phyloP scores from a whole-genome alignment of 2,888 invertebrate genomes.

The Nowickia ferox region DNA sequence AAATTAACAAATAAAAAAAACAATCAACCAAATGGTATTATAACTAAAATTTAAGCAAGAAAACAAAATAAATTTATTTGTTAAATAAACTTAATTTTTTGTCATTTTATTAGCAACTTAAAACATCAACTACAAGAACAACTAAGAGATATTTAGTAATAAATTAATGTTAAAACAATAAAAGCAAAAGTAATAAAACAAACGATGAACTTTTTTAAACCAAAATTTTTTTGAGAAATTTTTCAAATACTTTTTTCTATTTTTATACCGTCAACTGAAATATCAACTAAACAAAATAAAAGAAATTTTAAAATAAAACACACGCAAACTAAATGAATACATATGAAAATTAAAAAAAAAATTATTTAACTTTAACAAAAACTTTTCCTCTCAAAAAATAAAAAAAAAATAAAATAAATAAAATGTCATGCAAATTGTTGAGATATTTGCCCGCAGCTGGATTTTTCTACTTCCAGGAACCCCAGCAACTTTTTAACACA shows the following conservation, averaged over 20 bases:
- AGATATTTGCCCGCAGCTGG: not conserved
- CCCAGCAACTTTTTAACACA: not conserved
- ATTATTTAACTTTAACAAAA: slow-evolving; percentile 15
- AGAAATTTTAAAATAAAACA: not conserved
- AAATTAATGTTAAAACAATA: slow-evolving; percentile 29
- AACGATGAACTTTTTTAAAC: slow-evolving; percentile 67
- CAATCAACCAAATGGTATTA: slow-evolving; percentile 71
- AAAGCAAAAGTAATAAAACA: slow-evolving; percentile 41
- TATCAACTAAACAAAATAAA: slow-evolving; percentile 42
- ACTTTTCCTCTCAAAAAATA: not conserved
- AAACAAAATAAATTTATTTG: slow-evolving; percentile 26
- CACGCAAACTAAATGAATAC: too few relatives aligned
- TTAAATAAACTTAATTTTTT: slow-evolving; percentile 32
- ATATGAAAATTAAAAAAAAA: slow-evolving; percentile 41
- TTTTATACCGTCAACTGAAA: slow-evolving; percentile 79
- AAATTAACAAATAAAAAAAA: slow-evolving; percentile 44
- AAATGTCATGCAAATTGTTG: not conserved
- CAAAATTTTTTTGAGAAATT: slow-evolving; percentile 74
- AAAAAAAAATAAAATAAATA: too few relatives aligned
- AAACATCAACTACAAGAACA: slow-evolving; percentile 33
- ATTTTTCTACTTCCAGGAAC: not conserved
- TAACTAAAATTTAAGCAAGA: slow-evolving; percentile 27
- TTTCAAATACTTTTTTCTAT: slow-evolving; percentile 80
- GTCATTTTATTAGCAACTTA: slow-evolving; percentile 54
- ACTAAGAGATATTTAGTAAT: slow-evolving; percentile 44